Percentiles rank a stretch among this genome's conserved stretches.
phyloP scores from a whole-genome alignment of 1,140 invertebrate species.

The Aphidius gifuensis region DNA sequence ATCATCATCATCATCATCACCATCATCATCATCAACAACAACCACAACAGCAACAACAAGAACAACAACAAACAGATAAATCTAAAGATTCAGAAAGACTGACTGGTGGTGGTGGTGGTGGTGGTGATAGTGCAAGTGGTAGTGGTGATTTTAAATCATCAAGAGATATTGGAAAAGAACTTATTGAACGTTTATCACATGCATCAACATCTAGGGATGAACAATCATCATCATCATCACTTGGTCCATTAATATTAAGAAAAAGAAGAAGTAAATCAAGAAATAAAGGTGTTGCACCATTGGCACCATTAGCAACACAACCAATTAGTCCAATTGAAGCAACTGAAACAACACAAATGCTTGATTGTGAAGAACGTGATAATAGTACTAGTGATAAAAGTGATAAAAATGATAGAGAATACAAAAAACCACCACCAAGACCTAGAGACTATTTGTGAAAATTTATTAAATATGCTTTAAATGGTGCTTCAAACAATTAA shows the following conservation, averaged over 20 bases:
- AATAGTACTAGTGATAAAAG: constrained; percentile 27
- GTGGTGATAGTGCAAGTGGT: constrained; percentile 30
- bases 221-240: constrained; percentile 34
- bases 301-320: constrained; percentile 52
- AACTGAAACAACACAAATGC: constrained; percentile 50
- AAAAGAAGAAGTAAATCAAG: constrained; percentile 71
- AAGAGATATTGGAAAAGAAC: constrained; percentile 43
- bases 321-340: constrained; percentile 47
- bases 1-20: constrained; percentile 44
- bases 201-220: constrained; percentile 52
- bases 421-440: constrained; percentile 50
- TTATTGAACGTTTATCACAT: constrained; percentile 51
- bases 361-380: constrained; percentile 46
- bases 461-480: constrained; percentile 24
- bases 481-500: constrained; percentile 2
- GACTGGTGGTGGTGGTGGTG: constrained; percentile 30
- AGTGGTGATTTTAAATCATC: constrained; percentile 37
- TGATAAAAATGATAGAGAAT: constrained; percentile 38
- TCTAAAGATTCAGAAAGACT: constrained; percentile 30
- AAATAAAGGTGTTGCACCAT: constrained; percentile 61
- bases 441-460: constrained; percentile 54
- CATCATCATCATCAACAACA: constrained; percentile 44
- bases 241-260: constrained; percentile 65
- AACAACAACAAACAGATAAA: constrained; percentile 30
- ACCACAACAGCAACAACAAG: constrained; percentile 32